phyloP scores from a whole-genome alignment of 2,113 vertebrate species.

The Phocoena phocoena region DNA sequence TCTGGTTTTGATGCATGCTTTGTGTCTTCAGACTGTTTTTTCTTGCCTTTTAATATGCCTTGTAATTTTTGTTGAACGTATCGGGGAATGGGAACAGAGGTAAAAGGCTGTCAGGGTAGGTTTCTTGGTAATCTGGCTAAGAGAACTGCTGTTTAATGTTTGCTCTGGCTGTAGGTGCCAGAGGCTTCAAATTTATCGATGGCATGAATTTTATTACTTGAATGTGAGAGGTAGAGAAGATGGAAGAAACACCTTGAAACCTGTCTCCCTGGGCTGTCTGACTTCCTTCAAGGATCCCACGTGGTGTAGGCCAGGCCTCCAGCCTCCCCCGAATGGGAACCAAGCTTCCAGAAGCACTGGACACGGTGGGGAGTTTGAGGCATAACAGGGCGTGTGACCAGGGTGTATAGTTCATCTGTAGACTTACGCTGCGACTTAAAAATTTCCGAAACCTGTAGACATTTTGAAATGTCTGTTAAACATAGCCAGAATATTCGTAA shows the following conservation, averaged over 20 bases:
- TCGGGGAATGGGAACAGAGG: background rate
- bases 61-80: rapidly evolving
- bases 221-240: background rate
- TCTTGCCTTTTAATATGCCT: background rate
- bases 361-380: background rate
- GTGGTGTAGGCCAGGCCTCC: background rate
- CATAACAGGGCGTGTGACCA: rapidly evolving
- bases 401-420: too few relatives aligned
- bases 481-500: background rate
- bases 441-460: rapidly evolving
- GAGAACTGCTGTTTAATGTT: rapidly evolving
- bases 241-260: background rate
- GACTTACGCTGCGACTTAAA: rapidly evolving
- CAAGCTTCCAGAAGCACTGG: background rate
- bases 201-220: background rate
- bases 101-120: rapidly evolving
- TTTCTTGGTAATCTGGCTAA: rapidly evolving
- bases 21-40: background rate
- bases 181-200: too few relatives aligned
- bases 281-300: too few relatives aligned
- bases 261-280: background rate
- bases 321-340: rapidly evolving
- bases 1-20: background rate
- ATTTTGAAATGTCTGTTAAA: background rate
- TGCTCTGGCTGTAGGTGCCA: rapidly evolving